A percentile compares a stretch with the other conserved stretches of the same genome.
Evolutionary conservation across 1,140 invertebrate genomes (phyloP).

Genomic region (Cataglyphis hispanica): DNA sequence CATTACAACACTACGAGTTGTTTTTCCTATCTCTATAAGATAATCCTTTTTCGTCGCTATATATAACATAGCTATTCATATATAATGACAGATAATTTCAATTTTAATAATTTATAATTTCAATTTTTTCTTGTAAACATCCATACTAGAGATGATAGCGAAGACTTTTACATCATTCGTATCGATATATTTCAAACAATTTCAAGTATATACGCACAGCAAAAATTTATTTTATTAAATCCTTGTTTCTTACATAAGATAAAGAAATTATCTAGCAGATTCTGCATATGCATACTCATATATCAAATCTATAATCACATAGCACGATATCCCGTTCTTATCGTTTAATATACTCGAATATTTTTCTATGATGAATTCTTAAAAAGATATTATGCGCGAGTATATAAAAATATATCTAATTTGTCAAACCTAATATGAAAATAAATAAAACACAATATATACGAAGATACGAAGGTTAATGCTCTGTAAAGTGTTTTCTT

Average conservation of each 20-base stretch:
- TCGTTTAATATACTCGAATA: conserved; percentile 1
- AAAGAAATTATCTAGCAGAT: not conserved
- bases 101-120: not conserved
- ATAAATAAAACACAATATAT: conserved; percentile 44
- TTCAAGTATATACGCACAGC: not conserved
- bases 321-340: not conserved
- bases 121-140: conserved; percentile 10
- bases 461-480: conserved; percentile 7
- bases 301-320: conserved; percentile 13
- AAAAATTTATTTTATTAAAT: conserved; percentile 16
- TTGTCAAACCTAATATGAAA: not conserved
- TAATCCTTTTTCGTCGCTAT: not conserved
- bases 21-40: not conserved
- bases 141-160: not conserved
- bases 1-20: conserved; percentile 58
- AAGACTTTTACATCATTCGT: conserved; percentile 19
- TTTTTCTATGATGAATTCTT: not conserved
- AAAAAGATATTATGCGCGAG: not conserved
- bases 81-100: conserved; percentile 9
- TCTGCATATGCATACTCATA: not conserved
- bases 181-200: conserved; percentile 14
- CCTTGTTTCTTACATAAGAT: not conserved
- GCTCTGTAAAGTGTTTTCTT: not conserved
- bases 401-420: conserved; percentile 43
- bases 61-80: conserved; percentile 21